Evolutionary conservation across 2,113 vertebrate genomes (phyloP).

Genomic region (Martes martes): DNA sequence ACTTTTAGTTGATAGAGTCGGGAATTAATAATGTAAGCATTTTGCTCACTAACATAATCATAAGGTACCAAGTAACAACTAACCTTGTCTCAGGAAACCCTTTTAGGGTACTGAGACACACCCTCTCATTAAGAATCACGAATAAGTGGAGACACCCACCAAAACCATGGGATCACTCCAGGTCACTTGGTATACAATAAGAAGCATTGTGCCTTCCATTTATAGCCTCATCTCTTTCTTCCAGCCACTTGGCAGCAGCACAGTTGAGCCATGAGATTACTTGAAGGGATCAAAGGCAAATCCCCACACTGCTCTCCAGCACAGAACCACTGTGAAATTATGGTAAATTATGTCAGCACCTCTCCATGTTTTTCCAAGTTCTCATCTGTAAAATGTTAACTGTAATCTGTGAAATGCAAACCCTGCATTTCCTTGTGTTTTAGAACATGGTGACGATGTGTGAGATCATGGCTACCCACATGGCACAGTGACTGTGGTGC

Average conservation of each 20-base stretch:
- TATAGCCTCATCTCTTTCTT: neutral
- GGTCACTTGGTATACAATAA: neutral
- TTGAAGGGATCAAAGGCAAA: neutral
- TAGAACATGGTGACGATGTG: neutral
- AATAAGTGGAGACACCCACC: neutral
- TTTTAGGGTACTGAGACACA: neutral
- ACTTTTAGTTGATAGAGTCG: neutral
- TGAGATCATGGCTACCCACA: neutral
- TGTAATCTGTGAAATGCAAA: neutral
- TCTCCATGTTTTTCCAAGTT: neutral
- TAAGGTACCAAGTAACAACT: neutral
- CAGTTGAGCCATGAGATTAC: neutral
- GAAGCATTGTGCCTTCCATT: neutral
- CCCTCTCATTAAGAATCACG: neutral
- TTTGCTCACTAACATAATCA: neutral
- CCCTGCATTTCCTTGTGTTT: neutral
- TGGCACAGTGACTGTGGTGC: neutral
- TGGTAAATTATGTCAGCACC: neutral
- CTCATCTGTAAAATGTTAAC: conserved; percentile 32
- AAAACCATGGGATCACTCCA: neutral
- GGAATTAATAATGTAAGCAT: neutral
- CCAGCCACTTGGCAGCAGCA: neutral
- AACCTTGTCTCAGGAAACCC: neutral
- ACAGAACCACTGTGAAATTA: neutral
- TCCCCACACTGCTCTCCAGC: neutral